Percentiles rank a stretch among this genome's conserved stretches.
These are phyloP conservation scores for Masnerella sp. DNA, from an alignment of 2,888 invertebrate genomes.

Conservation along the genomic window DNA sequence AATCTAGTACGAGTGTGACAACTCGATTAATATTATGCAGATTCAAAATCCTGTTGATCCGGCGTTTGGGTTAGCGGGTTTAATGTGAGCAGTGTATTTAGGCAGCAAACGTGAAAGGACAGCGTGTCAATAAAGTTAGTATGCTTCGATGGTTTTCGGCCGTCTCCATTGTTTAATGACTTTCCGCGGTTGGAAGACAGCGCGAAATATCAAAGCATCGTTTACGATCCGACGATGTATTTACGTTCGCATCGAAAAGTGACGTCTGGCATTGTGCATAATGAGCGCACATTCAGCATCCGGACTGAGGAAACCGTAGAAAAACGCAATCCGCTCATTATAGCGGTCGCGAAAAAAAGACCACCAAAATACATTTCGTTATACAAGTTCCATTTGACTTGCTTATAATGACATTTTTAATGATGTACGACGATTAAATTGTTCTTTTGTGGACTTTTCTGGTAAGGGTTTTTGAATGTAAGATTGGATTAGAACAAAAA, in stretches of 20 bases:
- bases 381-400: no score
- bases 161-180: constrained; percentile 12
- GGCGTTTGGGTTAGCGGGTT: no score
- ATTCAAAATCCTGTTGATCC: constrained; percentile 10
- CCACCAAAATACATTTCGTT: not conserved
- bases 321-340: constrained; percentile 8
- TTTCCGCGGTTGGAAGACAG: constrained; percentile 20
- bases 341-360: not conserved
- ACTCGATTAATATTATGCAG: constrained; percentile 15
- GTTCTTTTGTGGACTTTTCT: no score
- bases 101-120: constrained; percentile 7
- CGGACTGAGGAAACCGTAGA: constrained; percentile 3
- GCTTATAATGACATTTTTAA: not conserved
- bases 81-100: not conserved
- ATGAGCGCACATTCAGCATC: constrained; percentile 23
- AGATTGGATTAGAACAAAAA: no score
- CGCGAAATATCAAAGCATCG: constrained; percentile 24
- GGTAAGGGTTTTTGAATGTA: no score
- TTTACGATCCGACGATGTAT: constrained; percentile 35
- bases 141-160: constrained; percentile 8
- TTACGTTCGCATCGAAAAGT: constrained; percentile 33
- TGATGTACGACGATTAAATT: no score
- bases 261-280: constrained; percentile 30
- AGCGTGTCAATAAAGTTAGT: constrained; percentile 16
- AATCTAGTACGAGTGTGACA: not conserved